Base-by-base conservation (phyloP, 2,797 vertebrate species). In the Fistularia commersonii region DNA sequence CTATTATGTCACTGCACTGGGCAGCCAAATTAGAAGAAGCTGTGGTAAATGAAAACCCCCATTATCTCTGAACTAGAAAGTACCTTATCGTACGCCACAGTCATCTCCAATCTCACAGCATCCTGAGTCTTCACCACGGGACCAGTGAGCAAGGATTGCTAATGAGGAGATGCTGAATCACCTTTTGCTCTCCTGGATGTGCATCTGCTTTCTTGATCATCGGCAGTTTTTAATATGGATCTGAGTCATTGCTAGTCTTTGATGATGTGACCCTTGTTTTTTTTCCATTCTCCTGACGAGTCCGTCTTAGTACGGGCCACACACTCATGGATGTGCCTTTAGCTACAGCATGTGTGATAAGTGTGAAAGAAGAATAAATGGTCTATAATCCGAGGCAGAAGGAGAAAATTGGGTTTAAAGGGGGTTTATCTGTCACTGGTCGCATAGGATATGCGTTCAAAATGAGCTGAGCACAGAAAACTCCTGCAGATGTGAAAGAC, bases 1-100 rank as follows among this genome's bases (percentile, higher is more conserved):
- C 66, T 55, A 65, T 79, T 57, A 64, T 74, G 69, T 66, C 55
- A 59, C 54, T 39, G 43, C 41, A 70, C 72, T 64, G 64, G 74
- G 76, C 77, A 69, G 74, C 72, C 63, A 72, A 82, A 82, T 78
- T 77, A 80, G 61, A 78, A 54, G 55, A 48, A 64, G 65, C 60
- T 69, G 55, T 54, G 56, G 71, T 73, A 54, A 81, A 81, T 74
- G 75, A 77, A 74, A 80, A 66, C 61, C 73, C 77, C 72, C 63
- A 74, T 85, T 82, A 83, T 85, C 77, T 82, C 77, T 81, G 75
- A 84, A 82, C 74, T 71, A 71, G 76, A 78, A 76, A 76, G 68
- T 74, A 66, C 66, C 76, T 77, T 85, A 82, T 84, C 82, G 81
- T 77, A 71, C 43, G 57, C 43, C 59, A 38, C 56, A 32, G 64